These are phyloP conservation scores for Microdon myrmicae DNA, from an alignment of 2,888 invertebrate species.

Conservation along the genomic window DNA sequence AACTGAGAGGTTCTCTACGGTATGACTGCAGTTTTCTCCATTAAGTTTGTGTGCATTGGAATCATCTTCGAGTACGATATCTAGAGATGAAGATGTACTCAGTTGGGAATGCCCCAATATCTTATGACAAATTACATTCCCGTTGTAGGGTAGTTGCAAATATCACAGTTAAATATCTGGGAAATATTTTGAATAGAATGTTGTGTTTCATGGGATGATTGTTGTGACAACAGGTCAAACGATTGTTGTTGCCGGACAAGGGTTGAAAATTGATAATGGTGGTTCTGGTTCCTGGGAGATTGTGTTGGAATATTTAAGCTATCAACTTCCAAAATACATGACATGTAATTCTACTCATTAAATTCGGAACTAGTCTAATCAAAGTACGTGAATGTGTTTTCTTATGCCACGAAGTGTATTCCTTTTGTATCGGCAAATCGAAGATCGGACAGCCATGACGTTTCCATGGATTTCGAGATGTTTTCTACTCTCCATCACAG, in stretches of 20 bases:
- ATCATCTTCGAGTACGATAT: slow-evolving; percentile 65
- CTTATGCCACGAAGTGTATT: slow-evolving; percentile 95
- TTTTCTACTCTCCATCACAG: slow-evolving; percentile 86
- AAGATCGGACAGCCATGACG: slow-evolving; percentile 92
- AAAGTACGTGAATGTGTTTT: slow-evolving; percentile 95
- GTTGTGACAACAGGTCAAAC: slow-evolving; percentile 61
- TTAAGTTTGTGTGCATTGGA: slow-evolving; percentile 47
- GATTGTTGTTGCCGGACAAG: slow-evolving; percentile 62
- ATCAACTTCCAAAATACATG: slow-evolving; percentile 87
- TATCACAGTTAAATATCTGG: slow-evolving; percentile 76
- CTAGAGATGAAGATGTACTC: slow-evolving; percentile 67
- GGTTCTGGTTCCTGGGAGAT: slow-evolving; percentile 63
- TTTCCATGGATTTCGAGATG: slow-evolving; percentile 94
- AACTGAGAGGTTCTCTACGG: slow-evolving; percentile 56
- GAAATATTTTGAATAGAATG: slow-evolving; percentile 66
- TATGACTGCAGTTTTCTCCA: slow-evolving; percentile 36
- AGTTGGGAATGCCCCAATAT: slow-evolving; percentile 74
- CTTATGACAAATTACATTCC: slow-evolving; percentile 78
- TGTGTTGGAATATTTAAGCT: slow-evolving; percentile 70
- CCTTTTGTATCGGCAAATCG: slow-evolving; percentile 94
- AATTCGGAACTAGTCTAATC: slow-evolving; percentile 86
- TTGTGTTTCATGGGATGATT: slow-evolving; percentile 41
- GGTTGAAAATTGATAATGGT: slow-evolving; percentile 55
- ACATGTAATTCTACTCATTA: slow-evolving; percentile 90
- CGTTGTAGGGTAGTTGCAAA: slow-evolving; percentile 82